Evolutionary conservation across 2,888 invertebrate species (phyloP).

Genomic region (Gerris lacustris): DNA sequence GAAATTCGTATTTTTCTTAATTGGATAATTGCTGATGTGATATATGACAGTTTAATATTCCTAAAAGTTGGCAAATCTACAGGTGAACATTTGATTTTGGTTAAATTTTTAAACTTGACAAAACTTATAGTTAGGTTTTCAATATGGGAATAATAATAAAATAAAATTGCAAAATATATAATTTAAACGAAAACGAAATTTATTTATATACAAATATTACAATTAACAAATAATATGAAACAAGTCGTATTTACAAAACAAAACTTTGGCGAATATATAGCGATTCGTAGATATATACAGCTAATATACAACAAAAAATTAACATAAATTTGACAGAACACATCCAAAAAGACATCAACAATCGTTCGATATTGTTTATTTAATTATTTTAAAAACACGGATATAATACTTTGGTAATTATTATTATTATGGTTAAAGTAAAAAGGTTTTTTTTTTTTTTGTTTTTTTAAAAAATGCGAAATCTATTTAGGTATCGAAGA

Average conservation of each 20-base stretch:
- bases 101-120: too few species aligned
- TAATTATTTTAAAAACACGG: not conserved
- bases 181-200: slow-evolving; percentile 4
- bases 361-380: not conserved
- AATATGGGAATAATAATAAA: too few species aligned
- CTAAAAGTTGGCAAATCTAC: too few species aligned
- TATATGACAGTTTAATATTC: too few species aligned
- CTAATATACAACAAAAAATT: not conserved
- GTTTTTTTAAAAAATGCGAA: too few species aligned
- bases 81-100: too few species aligned
- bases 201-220: slow-evolving; percentile 10
- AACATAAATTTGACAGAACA: not conserved
- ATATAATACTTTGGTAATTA: slow-evolving; percentile 3
- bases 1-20: too few species aligned
- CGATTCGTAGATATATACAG: not conserved
- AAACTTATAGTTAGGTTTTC: too few species aligned
- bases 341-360: not conserved
- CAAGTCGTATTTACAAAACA: slow-evolving; percentile 2
- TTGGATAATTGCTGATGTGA: too few species aligned
- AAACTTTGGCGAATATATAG: not conserved
- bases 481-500: not conserved
- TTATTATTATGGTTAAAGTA: not conserved
- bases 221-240: slow-evolving; percentile 4
- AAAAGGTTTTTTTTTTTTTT: too few species aligned
- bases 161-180: too few species aligned